Conservation (phyloP, 2,888 invertebrate genomes). For the Drosophila picticornis region DNA sequence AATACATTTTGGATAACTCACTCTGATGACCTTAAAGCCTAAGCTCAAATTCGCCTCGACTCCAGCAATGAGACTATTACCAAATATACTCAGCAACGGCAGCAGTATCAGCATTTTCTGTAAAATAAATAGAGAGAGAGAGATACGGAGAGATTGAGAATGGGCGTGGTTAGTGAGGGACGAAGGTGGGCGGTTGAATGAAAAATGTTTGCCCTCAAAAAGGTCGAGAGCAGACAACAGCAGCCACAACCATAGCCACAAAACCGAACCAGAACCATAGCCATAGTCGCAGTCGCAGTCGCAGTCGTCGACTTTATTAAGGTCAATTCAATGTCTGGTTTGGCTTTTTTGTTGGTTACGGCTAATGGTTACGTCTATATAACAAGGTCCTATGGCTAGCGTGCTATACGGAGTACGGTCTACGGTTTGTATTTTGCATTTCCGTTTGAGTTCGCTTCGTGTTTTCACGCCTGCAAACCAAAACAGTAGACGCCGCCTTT, state of each 20-base stretch:
- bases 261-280: slow-evolving; percentile 16
- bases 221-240: slow-evolving; percentile 47
- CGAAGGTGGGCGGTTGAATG: slow-evolving; percentile 19
- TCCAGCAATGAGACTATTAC: slow-evolving; percentile 83
- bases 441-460: slow-evolving; percentile 37
- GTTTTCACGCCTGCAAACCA: slow-evolving; percentile 44
- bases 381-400: slow-evolving; percentile 43
- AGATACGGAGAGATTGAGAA: slow-evolving; percentile 27
- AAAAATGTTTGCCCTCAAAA: slow-evolving; percentile 61
- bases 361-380: slow-evolving; percentile 67
- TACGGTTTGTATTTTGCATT: slow-evolving; percentile 55
- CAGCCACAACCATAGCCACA: slow-evolving; percentile 17
- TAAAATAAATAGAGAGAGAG: slow-evolving; percentile 47
- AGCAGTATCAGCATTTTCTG: slow-evolving; percentile 85
- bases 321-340: slow-evolving; percentile 78
- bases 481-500: slow-evolving; percentile 42
- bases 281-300: slow-evolving; percentile 38
- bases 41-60: slow-evolving; percentile 83
- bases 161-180: slow-evolving; percentile 50
- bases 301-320: slow-evolving; percentile 72
- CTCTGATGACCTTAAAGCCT: slow-evolving; percentile 83
- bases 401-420: background rate
- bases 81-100: slow-evolving; percentile 84
- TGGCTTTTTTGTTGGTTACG: slow-evolving; percentile 55
- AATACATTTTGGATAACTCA: slow-evolving; percentile 63